Base-by-base conservation (phyloP, 2,888 invertebrate species). In the Nomada fucata region DNA sequence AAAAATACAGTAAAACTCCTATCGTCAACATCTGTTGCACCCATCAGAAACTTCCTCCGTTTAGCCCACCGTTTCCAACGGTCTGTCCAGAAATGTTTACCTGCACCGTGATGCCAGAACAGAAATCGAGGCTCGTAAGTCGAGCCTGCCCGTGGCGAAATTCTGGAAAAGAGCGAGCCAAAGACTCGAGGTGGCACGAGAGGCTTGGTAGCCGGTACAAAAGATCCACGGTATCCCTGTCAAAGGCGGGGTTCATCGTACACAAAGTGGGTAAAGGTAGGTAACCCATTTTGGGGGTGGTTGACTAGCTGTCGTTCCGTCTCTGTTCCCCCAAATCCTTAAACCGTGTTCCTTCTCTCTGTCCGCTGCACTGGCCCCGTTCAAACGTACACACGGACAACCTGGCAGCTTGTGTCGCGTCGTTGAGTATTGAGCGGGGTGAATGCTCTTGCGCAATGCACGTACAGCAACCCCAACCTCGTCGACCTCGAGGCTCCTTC, bases 401-500 rank as follows among this genome's bases (percentile, higher is more conserved):
- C 44, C 23, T 23, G 50, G 44, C 29, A 18, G 42, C 55, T 60
- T 75, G 79, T 76, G 79, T 70, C 80, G 83, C 84, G 85, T 84
- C 89, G 86, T 86, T 89, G 86, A 91, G 91, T 92, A 93, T 93
- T 91, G 93, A 92, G 90, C 93, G 93, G 91, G 93, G 93, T 93
- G 92, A 93, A 93, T 89, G 93, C 92, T 93, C 93, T 92, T 93
- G 93, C 93, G 93, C 93, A 93, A 92, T 92, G 89, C 89, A 90
- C 89, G 90, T 88, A 85, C 89, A 89, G 89, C 85, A 89, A 89
- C 88, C 88, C 89, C 89, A 79, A 85, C 82, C 86, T 76, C 85
- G 79, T 55, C 86, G 84, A 83, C 88, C 90, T 86, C 86, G 76
- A 73, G 78, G 85, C 84, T 86, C 79, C 88, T 82, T 77, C 86